Evolutionary conservation across 2,113 vertebrate species (phyloP), one percentile per base, ranked within the genome.

Genomic region (Ahaetulla prasina): DNA sequence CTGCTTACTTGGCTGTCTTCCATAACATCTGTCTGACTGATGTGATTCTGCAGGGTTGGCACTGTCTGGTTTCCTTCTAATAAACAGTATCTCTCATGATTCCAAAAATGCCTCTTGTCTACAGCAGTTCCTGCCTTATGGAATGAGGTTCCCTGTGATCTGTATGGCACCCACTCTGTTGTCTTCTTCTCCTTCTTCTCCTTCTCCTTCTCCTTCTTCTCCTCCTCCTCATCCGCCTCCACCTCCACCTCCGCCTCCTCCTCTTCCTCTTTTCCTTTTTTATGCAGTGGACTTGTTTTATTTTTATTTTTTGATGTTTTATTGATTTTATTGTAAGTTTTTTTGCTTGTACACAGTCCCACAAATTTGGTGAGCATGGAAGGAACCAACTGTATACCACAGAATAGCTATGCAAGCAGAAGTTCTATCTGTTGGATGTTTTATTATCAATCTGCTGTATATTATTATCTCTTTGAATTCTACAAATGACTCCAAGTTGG

Each of bases 181-280:
- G 60, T 45, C 16, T 4, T 53, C 52, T 1, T 18, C 52, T 1
- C 18, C 52, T 1, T 20, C 52, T 5, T 53, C 52, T 18, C 1
- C 52, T 10, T 16, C 50, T 52, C 1, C 52, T 16, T 53, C 52
- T 53, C 1, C 52, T 16, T 53, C 52, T 53, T 0, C 52, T 4
- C 1, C 52, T 53, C 2, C 50, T 3, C 0, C 50, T 53, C 5
- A 18, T 6, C 0, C 2, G 22, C 20, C 5, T 54, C 1, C 5
- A 22, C 52, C 3, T 53, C 14, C 11, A 4, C 52, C 11, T 53
- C 53, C 4, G 5, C 53, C 3, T 53, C 18, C 4, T 53, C 1
- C 18, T 14, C 11, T 2, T n/a, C 12, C 12, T n/a, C 11, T 4
- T 16, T 12, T 45, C 45, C 45, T 45, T 9, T 25, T 3, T 54